These are phyloP conservation scores for Megaustenia siamemsis DNA, from an alignment of 2,888 invertebrate genomes.

Conservation along the genomic window DNA sequence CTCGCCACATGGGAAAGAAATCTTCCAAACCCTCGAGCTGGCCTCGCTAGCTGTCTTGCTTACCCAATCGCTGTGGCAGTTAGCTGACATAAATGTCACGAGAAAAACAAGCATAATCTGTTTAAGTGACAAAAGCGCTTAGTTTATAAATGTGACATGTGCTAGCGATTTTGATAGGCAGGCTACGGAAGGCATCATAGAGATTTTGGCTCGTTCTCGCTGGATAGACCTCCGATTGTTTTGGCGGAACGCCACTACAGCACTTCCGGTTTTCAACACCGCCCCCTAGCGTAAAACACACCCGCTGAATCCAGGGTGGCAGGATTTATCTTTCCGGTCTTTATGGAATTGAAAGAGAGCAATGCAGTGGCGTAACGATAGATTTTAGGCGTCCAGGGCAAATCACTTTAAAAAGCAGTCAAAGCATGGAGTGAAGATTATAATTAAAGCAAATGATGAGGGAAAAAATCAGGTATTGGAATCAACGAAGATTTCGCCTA, in stretches of 20 bases:
- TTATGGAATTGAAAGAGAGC: neutral
- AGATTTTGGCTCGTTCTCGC: neutral
- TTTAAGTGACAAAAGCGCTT: constrained; percentile 55
- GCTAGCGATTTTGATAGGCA: constrained; percentile 37
- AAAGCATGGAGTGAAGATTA: too few relatives aligned
- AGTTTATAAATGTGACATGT: constrained; percentile 47
- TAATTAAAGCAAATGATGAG: too few relatives aligned
- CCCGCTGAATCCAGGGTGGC: neutral
- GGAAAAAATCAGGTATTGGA: too few relatives aligned
- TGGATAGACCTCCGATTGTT: constrained; percentile 42
- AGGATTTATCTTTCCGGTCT: neutral
- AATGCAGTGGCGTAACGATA: too few relatives aligned
- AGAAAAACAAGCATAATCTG: constrained; percentile 53
- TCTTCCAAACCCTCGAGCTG: constrained; percentile 15
- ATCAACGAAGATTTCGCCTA: too few relatives aligned
- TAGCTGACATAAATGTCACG: constrained; percentile 55
- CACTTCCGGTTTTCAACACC: constrained; percentile 43
- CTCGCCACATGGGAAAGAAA: constrained; percentile 23
- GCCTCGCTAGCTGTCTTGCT: constrained; percentile 18
- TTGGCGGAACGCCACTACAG: constrained; percentile 35
- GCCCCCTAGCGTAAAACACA: constrained; percentile 7
- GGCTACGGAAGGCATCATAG: constrained; percentile 33
- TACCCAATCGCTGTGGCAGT: constrained; percentile 46
- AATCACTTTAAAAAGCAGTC: too few relatives aligned
- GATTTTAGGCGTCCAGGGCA: too few relatives aligned